Conservation (phyloP, 2,888 invertebrate genomes). For the Dendrolimus pini region DNA sequence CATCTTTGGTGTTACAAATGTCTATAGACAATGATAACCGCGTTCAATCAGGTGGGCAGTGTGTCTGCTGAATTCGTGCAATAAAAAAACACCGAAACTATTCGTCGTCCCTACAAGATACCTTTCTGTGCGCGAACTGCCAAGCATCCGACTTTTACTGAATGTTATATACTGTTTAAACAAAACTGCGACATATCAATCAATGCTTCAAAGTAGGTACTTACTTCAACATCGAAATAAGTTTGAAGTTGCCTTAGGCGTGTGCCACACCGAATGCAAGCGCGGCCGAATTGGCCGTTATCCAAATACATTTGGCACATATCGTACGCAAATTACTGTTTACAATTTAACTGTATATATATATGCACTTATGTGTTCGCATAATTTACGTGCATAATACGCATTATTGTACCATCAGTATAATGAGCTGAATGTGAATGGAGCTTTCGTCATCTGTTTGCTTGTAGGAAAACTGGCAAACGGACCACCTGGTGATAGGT, state of each 20-base stretch:
- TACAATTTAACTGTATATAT: slow-evolving; percentile 26
- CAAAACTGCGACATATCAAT: neutral
- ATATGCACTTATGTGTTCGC: slow-evolving; percentile 4
- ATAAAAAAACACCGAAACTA: too few species aligned
- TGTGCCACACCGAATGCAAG: slow-evolving; percentile 14
- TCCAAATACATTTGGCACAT: slow-evolving; percentile 53
- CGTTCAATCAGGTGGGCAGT: too few species aligned
- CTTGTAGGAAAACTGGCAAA: too few species aligned
- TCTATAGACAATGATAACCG: too few species aligned
- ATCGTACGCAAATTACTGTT: slow-evolving; percentile 50
- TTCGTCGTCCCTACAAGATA: too few species aligned
- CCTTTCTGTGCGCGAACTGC: too few species aligned
- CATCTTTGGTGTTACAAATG: too few species aligned
- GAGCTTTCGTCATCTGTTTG: too few species aligned
- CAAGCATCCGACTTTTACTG: too few species aligned
- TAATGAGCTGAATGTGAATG: too few species aligned
- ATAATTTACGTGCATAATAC: slow-evolving; percentile 7
- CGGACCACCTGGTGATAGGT: too few species aligned
- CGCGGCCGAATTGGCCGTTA: slow-evolving; percentile 33
- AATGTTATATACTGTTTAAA: neutral
- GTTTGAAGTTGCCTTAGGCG: neutral
- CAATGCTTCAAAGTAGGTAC: neutral
- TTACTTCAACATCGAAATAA: neutral
- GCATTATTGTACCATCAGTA: slow-evolving; percentile 4
- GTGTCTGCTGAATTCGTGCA: too few species aligned